phyloP scores from a whole-genome alignment of 2,113 vertebrate genomes.

The Psammodynastes pulverulentus region DNA sequence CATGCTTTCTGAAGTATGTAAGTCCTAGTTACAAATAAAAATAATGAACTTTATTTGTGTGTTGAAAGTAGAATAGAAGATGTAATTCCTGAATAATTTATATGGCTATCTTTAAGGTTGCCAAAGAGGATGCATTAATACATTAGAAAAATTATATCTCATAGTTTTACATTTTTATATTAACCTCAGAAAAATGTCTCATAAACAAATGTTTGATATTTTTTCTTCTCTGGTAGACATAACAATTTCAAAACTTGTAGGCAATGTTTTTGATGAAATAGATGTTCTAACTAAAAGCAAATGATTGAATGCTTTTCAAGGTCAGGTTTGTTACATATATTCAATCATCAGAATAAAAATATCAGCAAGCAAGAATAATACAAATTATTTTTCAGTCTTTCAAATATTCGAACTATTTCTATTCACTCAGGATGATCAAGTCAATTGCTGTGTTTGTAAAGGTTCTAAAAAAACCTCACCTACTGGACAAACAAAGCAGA shows the following conservation, averaged over 20 bases:
- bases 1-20: neutral
- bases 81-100: neutral
- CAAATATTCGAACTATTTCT: neutral
- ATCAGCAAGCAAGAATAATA: neutral
- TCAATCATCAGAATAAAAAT: neutral
- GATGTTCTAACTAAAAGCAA: neutral
- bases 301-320: neutral
- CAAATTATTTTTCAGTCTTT: neutral
- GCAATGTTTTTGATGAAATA: neutral
- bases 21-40: neutral
- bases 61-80: neutral
- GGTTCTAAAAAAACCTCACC: neutral
- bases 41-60: neutral
- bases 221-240: neutral
- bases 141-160: neutral
- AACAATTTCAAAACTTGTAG: neutral
- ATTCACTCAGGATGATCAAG: neutral
- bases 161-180: neutral
- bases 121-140: neutral
- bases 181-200: neutral
- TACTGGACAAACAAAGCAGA: neutral
- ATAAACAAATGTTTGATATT: neutral
- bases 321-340: neutral
- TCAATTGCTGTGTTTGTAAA: neutral
- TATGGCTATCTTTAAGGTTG: neutral